These are phyloP conservation scores for Listronotus bonariensis DNA, from an alignment of 1,140 invertebrate genomes.

Conservation along the genomic window DNA sequence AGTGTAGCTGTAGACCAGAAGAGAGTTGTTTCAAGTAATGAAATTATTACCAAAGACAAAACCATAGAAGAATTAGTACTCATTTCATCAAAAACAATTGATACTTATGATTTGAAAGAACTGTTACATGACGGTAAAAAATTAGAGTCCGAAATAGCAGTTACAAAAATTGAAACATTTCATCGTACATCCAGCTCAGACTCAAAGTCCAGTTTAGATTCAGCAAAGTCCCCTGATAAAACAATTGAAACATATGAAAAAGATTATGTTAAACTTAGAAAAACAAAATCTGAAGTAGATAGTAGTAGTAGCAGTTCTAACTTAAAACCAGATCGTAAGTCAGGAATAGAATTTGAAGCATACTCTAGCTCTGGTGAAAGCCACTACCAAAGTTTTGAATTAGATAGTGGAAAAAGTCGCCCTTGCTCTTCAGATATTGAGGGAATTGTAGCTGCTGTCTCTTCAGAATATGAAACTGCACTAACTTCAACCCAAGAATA, in stretches of 20 bases:
- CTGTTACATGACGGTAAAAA: conserved; percentile 9
- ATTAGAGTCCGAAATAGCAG: not conserved
- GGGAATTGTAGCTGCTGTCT: conserved; percentile 66
- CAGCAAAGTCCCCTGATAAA: conserved; percentile 45
- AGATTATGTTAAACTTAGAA: conserved; percentile 52
- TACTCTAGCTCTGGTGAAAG: conserved; percentile 89
- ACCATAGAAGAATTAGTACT: conserved; percentile 35
- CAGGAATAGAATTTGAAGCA: conserved; percentile 70
- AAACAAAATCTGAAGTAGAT: conserved; percentile 48
- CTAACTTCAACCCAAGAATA: conserved; percentile 73
- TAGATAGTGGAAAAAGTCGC: conserved; percentile 71
- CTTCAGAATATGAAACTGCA: conserved; percentile 89
- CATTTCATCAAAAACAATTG: conserved; percentile 26
- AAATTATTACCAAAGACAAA: conserved; percentile 29
- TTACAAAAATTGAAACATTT: conserved; percentile 15
- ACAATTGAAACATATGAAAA: conserved; percentile 38
- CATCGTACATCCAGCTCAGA: conserved; percentile 51
- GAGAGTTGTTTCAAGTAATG: conserved; percentile 15
- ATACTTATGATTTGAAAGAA: conserved; percentile 11
- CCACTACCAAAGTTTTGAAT: conserved; percentile 86
- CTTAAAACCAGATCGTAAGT: conserved; percentile 64
- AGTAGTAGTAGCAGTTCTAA: conserved; percentile 60
- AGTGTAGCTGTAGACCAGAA: conserved; percentile 33
- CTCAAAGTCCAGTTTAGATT: conserved; percentile 54
- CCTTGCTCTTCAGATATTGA: conserved; percentile 89